Evolutionary conservation across 2,113 vertebrate genomes (phyloP).

Genomic region (Thryonomys swinderianus): DNA sequence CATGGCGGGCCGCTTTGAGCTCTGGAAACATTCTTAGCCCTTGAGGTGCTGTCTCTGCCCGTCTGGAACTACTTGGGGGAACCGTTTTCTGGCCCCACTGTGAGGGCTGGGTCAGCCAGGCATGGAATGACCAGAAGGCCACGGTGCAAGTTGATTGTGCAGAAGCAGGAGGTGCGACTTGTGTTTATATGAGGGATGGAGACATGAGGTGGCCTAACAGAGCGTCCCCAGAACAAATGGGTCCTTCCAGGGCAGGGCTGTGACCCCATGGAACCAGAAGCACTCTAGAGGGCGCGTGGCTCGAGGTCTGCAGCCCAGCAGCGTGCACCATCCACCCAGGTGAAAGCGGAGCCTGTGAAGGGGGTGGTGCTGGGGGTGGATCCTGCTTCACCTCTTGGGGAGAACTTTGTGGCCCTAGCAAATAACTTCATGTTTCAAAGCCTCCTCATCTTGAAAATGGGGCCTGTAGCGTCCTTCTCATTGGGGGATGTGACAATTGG

Average conservation of each 20-base stretch:
- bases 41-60: neutral
- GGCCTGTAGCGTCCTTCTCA: neutral
- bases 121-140: neutral
- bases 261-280: neutral
- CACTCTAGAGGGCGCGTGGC: too few relatives aligned
- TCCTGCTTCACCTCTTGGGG: neutral
- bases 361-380: neutral
- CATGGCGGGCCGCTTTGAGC: neutral
- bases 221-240: neutral
- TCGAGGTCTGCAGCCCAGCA: neutral
- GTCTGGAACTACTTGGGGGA: neutral
- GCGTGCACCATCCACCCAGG: neutral
- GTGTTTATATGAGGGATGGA: neutral
- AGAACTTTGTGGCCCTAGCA: neutral
- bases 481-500: neutral
- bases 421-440: neutral
- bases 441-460: neutral
- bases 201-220: neutral
- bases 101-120: neutral
- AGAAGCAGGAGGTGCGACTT: neutral
- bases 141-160: neutral
- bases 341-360: neutral
- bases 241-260: neutral
- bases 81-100: too few relatives aligned
- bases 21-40: neutral